Percentiles rank a stretch among this genome's conserved stretches.
Evolutionary conservation across 2,113 vertebrate genomes (phyloP).

Genomic region (Neotoma lepida): DNA sequence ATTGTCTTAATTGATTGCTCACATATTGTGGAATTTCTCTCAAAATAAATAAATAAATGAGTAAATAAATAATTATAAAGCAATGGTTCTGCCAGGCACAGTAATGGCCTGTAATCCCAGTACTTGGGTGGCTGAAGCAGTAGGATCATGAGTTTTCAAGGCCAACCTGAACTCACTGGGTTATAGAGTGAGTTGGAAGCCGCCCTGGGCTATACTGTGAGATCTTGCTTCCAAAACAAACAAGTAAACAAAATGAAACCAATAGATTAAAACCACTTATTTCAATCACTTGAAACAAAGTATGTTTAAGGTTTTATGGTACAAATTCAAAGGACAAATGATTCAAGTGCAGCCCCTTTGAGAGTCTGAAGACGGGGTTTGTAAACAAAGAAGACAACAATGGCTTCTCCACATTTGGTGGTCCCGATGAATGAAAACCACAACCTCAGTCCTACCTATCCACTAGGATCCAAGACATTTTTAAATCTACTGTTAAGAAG

Average conservation of each 20-base stretch:
- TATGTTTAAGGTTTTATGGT: conserved; percentile 14
- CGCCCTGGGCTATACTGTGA: neutral
- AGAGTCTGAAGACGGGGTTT: neutral
- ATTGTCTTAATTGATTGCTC: conserved; percentile 9
- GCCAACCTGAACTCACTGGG: neutral
- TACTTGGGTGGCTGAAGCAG: neutral
- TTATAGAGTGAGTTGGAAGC: neutral
- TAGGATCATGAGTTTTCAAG: neutral
- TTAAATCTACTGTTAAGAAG: conserved; percentile 49
- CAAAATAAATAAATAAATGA: neutral
- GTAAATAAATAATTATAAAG: neutral
- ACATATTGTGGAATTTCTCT: conserved; percentile 12
- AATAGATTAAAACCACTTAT: conserved; percentile 52
- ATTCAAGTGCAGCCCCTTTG: conserved; percentile 8
- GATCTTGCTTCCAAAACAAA: neutral
- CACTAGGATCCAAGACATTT: conserved; percentile 28
- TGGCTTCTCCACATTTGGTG: conserved; percentile 22
- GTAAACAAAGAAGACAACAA: conserved; percentile 40
- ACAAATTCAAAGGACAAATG: conserved; percentile 44
- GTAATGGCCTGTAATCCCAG: neutral
- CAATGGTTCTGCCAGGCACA: neutral
- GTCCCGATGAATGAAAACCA: conserved; percentile 47
- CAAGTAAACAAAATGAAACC: conserved; percentile 3
- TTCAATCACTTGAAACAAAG: conserved; percentile 58
- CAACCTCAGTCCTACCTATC: conserved; percentile 25